Base-by-base conservation (phyloP, 2,888 invertebrate genomes). In the Cephus sareptanus region DNA sequence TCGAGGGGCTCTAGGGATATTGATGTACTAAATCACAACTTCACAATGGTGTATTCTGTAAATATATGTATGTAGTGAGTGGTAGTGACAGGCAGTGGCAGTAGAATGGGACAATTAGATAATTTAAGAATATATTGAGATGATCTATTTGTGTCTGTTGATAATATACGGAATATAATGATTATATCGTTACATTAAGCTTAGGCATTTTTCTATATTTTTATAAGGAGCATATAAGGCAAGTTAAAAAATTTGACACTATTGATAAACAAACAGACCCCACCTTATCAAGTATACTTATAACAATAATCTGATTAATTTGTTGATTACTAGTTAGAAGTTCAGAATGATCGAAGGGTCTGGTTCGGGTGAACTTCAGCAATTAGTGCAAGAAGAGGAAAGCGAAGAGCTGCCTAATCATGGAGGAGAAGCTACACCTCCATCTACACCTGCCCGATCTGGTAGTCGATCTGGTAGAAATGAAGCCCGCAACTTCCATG, bases 381-480 rank as follows among this genome's bases (percentile, higher is more conserved):
- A 92, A 79, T 84, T 92, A 37, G 92, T 92, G 12, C 91, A 92
- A 69, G 90, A 91, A 77, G 92, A 92, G 73, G 92, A 92, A 82
- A 90, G 90, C n/a, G 91, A 91, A 34, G 90, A 90, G 76, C 87
- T 87, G 4, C 79, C 87, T 34, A 89, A 87, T 79, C 88, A 89
- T 70, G 89, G 89, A 35, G 91, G 90, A 33, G 92, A 92, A 81
- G 90, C 89, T 23, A 92, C 92, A 11, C 92, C 92, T 37, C 92
- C 92, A 15, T 89, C 91, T 12, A 92, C 92, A 56, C 92, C 92
- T 34, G 90, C 90, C 3, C 86, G 86, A 77, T 87, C 88, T n/a
- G 40, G 40, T 23, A 87, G 86, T 76, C 84, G 82, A 79, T 85
- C 87, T 23, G 87, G 81, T 74, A 88, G 91, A 88, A 87, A 83